Conservation (phyloP, 2,888 invertebrate genomes). For the Patella depressa region DNA sequence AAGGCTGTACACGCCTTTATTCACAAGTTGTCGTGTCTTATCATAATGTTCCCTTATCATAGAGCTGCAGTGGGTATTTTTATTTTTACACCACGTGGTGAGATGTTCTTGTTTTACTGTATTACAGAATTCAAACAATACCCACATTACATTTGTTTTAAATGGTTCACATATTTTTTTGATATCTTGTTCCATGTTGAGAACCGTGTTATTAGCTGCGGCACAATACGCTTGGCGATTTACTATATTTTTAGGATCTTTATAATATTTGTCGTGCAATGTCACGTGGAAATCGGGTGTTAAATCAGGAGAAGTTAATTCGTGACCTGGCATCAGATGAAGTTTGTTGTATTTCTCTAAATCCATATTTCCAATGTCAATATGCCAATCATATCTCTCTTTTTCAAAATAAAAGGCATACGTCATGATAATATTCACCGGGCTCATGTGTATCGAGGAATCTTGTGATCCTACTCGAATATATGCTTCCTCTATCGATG, state of each 20-base stretch:
- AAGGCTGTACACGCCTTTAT: no score
- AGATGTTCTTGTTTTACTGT: no score
- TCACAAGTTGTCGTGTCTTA: no score
- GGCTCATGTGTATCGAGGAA: not conserved
- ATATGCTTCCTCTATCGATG: no score
- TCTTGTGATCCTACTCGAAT: no score
- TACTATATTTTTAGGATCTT: not conserved
- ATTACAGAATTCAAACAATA: not conserved
- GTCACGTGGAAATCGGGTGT: not conserved
- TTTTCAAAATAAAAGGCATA: not conserved
- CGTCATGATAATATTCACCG: not conserved
- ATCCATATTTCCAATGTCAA: not conserved
- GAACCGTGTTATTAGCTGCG: not conserved
- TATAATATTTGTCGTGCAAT: not conserved
- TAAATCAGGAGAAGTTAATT: not conserved
- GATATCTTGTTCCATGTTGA: not conserved
- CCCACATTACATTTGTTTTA: not conserved
- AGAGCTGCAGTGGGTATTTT: no score
- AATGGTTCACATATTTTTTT: not conserved
- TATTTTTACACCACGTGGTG: no score
- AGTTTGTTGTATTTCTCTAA: not conserved
- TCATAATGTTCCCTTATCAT: no score
- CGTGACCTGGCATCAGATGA: not conserved
- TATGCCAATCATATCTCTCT: slow-evolving; percentile 1
- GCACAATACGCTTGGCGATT: not conserved